Conservation (phyloP, 2,113 vertebrate species). For the Brachyhypopomus occidentalis region DNA sequence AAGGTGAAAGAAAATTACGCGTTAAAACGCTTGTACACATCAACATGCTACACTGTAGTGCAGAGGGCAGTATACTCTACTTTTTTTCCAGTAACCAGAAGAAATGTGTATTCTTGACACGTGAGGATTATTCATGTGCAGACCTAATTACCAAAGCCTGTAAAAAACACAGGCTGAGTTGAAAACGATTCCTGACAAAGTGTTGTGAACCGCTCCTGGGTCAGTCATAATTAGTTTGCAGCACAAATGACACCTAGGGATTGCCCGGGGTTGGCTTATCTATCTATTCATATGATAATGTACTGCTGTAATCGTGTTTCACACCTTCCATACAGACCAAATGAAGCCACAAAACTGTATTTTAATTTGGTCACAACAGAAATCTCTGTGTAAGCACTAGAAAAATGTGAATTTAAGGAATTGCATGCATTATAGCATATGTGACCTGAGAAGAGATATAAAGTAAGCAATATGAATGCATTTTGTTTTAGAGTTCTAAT, state of each 20-base stretch:
- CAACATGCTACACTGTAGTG: not conserved
- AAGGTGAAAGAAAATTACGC: not conserved
- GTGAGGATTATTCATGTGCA: not conserved
- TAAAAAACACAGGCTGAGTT: not conserved
- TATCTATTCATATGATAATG: constrained; percentile 46
- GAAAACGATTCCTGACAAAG: not conserved
- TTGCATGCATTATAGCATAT: not conserved
- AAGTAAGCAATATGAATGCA: not conserved
- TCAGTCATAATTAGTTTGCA: constrained; percentile 33
- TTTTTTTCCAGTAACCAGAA: not conserved
- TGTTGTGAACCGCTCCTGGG: constrained; percentile 27
- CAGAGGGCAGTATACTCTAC: too few relatives aligned
- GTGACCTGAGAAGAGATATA: too few relatives aligned
- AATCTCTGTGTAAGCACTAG: not conserved
- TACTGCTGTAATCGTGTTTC: constrained; percentile 45
- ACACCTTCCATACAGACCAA: constrained; percentile 29
- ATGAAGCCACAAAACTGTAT: constrained; percentile 8
- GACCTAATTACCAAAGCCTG: not conserved
- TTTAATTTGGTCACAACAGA: not conserved
- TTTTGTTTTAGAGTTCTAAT: not conserved
- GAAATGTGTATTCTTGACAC: not conserved
- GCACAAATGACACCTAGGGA: constrained; percentile 30
- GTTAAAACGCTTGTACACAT: not conserved
- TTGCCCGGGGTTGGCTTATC: constrained; percentile 35
- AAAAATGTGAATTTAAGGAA: not conserved